Base-by-base conservation (phyloP, 1,140 invertebrate genomes). In the Leguminivora glycinivorella region DNA sequence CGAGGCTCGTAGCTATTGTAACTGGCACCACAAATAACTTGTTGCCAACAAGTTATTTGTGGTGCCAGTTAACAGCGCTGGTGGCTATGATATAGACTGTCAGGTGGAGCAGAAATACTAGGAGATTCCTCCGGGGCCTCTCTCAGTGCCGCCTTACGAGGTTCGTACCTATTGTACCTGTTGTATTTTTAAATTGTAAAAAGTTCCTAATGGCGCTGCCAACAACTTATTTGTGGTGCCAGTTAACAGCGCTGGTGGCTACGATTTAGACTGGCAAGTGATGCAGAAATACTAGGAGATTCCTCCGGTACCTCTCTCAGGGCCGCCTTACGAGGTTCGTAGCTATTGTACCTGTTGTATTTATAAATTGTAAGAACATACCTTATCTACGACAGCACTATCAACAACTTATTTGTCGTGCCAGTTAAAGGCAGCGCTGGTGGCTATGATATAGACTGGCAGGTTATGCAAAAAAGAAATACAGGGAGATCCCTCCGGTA, bases 211-310 rank as follows among this genome's bases (percentile, higher is more conserved):
- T 31, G 87, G 93, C 92, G 85, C 93, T 31, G 93, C 95, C 31
- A 95, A 96, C 75, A 94, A 94, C 14, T 95, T 95, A 81, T 91
- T 97, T 19, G 92, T 99, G 26, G 96, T 97, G 5, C 98, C 98
- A 9, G 82, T 93, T 0, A 72, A 79, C 10, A 52, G 56, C 12
- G 56, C 82, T 0, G 63, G 75, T 14, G 81, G 74, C 0, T 83
- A 81, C 12, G 69, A 92, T 9, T 94, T 97, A 58, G 94, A 96
- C 84, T 97, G 96, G 95, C 81, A 93, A 0, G 74, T 93, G 7
- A 87, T 95, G 17, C 74, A 83, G 0, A 79, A 72, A 63, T 79
- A 92, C 22, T 71, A 78, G 4, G 68, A 79, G 24, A 79, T 90
- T 17, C 75, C 77, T 40, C 83, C 89, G 2, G 56, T 78, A 1